Evolutionary conservation across 2,113 vertebrate genomes (phyloP), one percentile per base, ranked within the genome.

Genomic region (Ceratotherium simum): DNA sequence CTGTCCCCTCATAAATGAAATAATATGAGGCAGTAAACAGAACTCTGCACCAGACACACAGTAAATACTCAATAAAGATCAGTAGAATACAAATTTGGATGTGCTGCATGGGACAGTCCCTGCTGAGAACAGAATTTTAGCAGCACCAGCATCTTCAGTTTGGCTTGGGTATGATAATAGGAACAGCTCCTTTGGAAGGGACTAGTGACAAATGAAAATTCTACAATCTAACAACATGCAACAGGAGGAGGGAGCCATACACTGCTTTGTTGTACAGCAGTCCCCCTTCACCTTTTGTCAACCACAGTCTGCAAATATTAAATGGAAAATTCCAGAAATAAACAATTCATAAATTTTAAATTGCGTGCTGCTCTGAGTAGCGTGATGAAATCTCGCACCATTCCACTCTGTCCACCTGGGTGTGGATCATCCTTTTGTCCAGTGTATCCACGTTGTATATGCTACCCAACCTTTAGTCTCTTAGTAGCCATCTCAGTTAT

Each of bases 21-120:
- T 67, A 86, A 96, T 85, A 95, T 33, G 64, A 92, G 62, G 13
- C 62, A 96, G 17, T 81, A 93, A 95, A 72, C 1, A 96, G 39
- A 95, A 79, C 60, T 91, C 33, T 91, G 31, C n/a, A 96, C 64
- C 58, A 84, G 51, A 25, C 70, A 92, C 75, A 94, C n/a, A 92
- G 54, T 65, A 93, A 92, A 96, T 92, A 96, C 27, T 95, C 86
- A 96, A 90, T 95, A 94, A 90, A 92, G 64, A 97, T 81, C 48
- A 80, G 80, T 39, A 97, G 64, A 96, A 95, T 70, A 87, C 96
- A 65, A 95, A 92, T 96, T 83, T 92, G 70, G 83, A 94, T 29
- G 36, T 17, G 14, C 46, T 93, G 4, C 46, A 84, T 18, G 27
- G 21, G 46, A 39, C 14, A 84, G 33, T 76, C 51, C 76, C 70